phyloP scores from a whole-genome alignment of 2,888 invertebrate species.

The Empis stercorea region DNA sequence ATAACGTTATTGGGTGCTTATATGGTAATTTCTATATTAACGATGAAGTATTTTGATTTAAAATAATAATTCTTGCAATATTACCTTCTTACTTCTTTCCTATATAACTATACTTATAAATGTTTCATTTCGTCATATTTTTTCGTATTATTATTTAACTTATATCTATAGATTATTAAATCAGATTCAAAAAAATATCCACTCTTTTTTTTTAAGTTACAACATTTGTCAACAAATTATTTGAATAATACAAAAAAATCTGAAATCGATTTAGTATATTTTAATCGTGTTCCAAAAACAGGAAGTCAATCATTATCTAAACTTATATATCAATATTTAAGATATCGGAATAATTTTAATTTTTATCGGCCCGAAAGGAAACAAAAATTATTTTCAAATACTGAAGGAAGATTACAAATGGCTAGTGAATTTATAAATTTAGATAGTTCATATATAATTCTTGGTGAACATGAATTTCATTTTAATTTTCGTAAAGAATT shows the following conservation, averaged over 20 bases:
- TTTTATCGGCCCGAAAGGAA: slow-evolving; percentile 83
- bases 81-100: no score
- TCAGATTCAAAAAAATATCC: no score
- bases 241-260: slow-evolving; percentile 6
- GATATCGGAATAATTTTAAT: slow-evolving; percentile 22
- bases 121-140: no score
- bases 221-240: slow-evolving; percentile 16
- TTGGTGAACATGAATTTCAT: slow-evolving; percentile 77
- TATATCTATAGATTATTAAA: no score
- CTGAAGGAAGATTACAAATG: not conserved
- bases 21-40: no score
- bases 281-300: not conserved
- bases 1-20: no score
- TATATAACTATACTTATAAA: no score
- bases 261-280: not conserved
- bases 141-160: no score
- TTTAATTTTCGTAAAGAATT: slow-evolving; percentile 70
- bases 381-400: slow-evolving; percentile 74
- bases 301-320: not conserved
- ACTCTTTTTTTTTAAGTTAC: no score
- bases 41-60: no score
- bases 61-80: no score
- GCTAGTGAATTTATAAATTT: slow-evolving; percentile 32
- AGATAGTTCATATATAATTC: slow-evolving; percentile 49
- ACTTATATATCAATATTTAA: not conserved